Conservation (phyloP, 35 echinoderm and acorn worm genomes). For the Strongylocentrotus purpuratus region DNA sequence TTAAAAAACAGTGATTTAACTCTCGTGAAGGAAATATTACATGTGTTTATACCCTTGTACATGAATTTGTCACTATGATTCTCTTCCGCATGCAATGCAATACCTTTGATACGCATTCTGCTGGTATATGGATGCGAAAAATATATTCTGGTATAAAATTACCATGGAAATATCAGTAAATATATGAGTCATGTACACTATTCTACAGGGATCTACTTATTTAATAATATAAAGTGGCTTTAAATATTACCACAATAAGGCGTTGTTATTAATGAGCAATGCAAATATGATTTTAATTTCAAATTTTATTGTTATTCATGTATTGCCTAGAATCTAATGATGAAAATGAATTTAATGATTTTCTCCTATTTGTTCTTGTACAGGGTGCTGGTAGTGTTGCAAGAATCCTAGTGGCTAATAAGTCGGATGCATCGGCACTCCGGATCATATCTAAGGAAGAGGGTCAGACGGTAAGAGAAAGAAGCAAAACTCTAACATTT, state of each 20-base stretch:
- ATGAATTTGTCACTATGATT: too few relatives aligned
- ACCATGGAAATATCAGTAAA: background rate
- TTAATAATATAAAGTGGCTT: too few relatives aligned
- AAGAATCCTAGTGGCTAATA: conserved; percentile 90
- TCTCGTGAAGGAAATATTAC: background rate
- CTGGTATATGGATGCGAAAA: background rate
- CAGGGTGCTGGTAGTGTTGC: conserved; percentile 71
- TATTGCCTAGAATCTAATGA: background rate
- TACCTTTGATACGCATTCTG: background rate
- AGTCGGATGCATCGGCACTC: conserved; percentile 70
- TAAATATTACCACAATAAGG: too few relatives aligned
- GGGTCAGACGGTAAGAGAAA: conserved; percentile 73
- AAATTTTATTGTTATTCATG: too few relatives aligned
- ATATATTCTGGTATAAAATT: background rate
- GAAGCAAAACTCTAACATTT: background rate
- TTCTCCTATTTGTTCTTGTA: background rate
- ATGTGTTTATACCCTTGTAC: too few relatives aligned
- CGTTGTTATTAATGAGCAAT: too few relatives aligned
- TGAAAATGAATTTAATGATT: background rate
- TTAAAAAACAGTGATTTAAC: background rate
- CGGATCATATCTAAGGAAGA: conserved; percentile 66
- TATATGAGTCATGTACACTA: too few relatives aligned
- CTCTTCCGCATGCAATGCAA: background rate
- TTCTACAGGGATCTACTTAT: too few relatives aligned
- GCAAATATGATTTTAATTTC: too few relatives aligned